Evolutionary conservation across 2,113 vertebrate genomes (phyloP), one percentile per base, ranked within the genome.

Genomic region (Polypterus senegalus): DNA sequence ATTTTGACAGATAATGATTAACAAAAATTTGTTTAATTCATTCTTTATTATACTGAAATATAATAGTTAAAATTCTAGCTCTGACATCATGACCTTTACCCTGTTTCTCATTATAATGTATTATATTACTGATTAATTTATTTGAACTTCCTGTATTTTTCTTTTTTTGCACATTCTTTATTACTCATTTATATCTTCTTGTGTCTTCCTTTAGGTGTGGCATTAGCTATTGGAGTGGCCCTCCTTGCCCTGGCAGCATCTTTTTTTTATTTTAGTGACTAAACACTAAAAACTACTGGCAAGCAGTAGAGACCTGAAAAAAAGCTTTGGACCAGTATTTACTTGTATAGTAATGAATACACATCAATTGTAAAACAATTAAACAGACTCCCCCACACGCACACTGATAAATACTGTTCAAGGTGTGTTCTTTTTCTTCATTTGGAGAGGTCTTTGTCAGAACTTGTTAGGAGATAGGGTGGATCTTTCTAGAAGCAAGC

Each of bases 191-290:
- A 63, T 65, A 60, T 59, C 60, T 56, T 47, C 9, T 73, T 69
- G 73, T 53, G 70, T 74, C 61, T 78, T 77, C 67, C 44, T 78
- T 54, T 67, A 88, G 86, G 85, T 71, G 58, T 81, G 68, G 73
- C 78, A 4, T 54, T 82, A 66, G 81, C 79, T 46, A 69, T 78
- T 7, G 77, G 73, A 48, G 79, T 86, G 0, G 81, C 79, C 65
- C 59, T 85, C 63, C 63, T 87, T 60, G 79, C 82, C 1, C 74
- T 67, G 0, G 65, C 80, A 56, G 66, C 86, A 73, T 85, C 81
- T 67, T 80, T 88, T 68, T 77, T 75, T 70, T 86, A 82, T 78
- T 87, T 87, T 79, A 86, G 80, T 67, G 82, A 86, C 61, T 84
- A 74, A 77, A 59, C 56, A 63, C 59, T 53, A 62, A 63, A 57